Evolutionary conservation across 2,113 vertebrate genomes (phyloP), one percentile per base, ranked within the genome.

Genomic region (Ammospiza caudacuta): DNA sequence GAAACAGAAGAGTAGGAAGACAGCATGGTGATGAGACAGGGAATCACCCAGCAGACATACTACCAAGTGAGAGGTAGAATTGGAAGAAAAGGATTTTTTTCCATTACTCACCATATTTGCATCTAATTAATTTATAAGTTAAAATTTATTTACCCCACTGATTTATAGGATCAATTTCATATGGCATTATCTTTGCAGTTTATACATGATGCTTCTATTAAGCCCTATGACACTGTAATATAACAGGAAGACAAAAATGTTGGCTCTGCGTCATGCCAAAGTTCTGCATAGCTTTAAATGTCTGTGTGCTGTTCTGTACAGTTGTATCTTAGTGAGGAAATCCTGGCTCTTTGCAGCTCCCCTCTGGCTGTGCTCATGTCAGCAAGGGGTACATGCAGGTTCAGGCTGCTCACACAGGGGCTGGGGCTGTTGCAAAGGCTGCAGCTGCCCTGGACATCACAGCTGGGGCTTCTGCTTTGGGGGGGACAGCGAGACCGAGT

Each of bases 401-500:
- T 54, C 2, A 5, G 66, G 67, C 55, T 74, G 77, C 79, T 0
- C 7, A 18, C 2, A 0, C 25, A 51, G 47, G 5, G 33, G 27
- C 69, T 68, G 35, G 29, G 59, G 84, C 41, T 12, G 28, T 70
- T 12, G 4, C 47, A 28, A 12, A 73, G 43, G 25, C 79, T 83
- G 44, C 0, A 1, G 84, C 57, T 79, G n/a, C 4, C 0, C 6
- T 35, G 51, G 18, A 35, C 29, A 29, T 37, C 5, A 0, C 11
- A 72, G 52, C 0, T 25, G 1, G 51, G n/a, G 76, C 78, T 89
- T 28, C 76, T 64, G 46, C 72, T 88, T 37, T 3, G 29, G 44
- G 59, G 59, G 80, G 39, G 37, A 66, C 21, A 3, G 44, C 0
- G 1, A 83, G 55, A 46, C 33, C 5, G 6, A 29, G 9, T 1